These are phyloP conservation scores for Puffinus mauretanicus DNA, from an alignment of 2,113 vertebrate species.

Conservation along the genomic window DNA sequence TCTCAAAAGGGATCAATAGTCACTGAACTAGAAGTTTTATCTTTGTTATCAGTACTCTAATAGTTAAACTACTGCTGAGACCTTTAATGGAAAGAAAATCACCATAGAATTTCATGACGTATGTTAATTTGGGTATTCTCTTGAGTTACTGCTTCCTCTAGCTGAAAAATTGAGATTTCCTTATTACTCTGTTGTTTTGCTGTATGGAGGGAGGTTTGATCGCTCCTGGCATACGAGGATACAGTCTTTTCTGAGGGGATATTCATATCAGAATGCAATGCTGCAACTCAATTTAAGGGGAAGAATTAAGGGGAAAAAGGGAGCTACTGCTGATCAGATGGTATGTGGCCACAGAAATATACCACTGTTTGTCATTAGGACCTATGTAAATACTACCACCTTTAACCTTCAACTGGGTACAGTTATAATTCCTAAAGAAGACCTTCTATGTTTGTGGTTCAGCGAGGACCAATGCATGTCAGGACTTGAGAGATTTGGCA, in stretches of 20 bases:
- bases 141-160: neutral
- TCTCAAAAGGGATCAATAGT: neutral
- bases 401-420: neutral
- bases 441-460: neutral
- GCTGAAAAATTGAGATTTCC: neutral
- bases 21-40: neutral
- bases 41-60: neutral
- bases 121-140: neutral
- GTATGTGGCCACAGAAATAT: neutral
- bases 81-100: neutral
- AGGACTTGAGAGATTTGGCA: neutral
- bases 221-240: neutral
- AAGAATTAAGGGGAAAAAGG: neutral
- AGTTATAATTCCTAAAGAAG: neutral
- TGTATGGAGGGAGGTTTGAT: neutral
- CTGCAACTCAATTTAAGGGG: neutral
- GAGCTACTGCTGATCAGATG: neutral
- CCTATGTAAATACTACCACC: neutral
- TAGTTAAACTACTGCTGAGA: neutral
- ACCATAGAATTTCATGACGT: neutral
- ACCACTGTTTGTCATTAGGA: neutral
- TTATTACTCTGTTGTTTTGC: neutral
- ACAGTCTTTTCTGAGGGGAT: neutral
- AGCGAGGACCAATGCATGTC: rapidly evolving
- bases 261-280: neutral